Evolutionary conservation across 1,140 invertebrate genomes (phyloP).

Genomic region (Hetaerina americana): DNA sequence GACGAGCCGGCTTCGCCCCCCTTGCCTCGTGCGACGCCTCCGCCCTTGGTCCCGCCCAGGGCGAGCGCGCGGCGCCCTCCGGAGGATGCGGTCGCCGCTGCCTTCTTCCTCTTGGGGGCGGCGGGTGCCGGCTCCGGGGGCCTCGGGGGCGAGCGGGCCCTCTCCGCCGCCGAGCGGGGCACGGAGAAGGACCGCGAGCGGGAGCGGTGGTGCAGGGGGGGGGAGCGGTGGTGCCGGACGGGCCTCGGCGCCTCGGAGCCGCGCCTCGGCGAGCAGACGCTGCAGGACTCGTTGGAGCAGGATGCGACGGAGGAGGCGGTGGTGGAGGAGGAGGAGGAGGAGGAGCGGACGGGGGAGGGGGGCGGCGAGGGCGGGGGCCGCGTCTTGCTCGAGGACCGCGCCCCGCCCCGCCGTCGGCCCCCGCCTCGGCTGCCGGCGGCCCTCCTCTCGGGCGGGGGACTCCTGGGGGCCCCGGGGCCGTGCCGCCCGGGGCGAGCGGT

Average conservation of each 20-base stretch:
- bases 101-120: slow-evolving; percentile 19
- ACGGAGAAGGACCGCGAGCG: slow-evolving; percentile 33
- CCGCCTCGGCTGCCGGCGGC: not conserved
- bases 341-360: slow-evolving; percentile 1
- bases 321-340: slow-evolving; percentile 16
- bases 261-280: slow-evolving; percentile 41
- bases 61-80: slow-evolving; percentile 20
- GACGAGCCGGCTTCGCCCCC: not conserved
- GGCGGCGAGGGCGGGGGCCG: not conserved
- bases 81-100: slow-evolving; percentile 27
- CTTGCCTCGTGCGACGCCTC: slow-evolving; percentile 4
- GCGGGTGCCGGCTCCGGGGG: slow-evolving; percentile 25
- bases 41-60: slow-evolving; percentile 2
- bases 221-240: not conserved
- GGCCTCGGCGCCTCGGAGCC: slow-evolving; percentile 10
- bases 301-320: not conserved
- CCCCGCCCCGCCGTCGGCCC: not conserved
- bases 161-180: slow-evolving; percentile 19
- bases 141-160: slow-evolving; percentile 19
- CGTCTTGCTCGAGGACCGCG: slow-evolving; percentile 5
- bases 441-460: not conserved
- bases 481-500: slow-evolving; percentile 8
- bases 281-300: slow-evolving; percentile 68
- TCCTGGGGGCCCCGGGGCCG: not conserved
- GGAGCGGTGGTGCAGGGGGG: not conserved